Conservation (phyloP, 2,888 invertebrate genomes). For the Sphaeridia pumilis region DNA sequence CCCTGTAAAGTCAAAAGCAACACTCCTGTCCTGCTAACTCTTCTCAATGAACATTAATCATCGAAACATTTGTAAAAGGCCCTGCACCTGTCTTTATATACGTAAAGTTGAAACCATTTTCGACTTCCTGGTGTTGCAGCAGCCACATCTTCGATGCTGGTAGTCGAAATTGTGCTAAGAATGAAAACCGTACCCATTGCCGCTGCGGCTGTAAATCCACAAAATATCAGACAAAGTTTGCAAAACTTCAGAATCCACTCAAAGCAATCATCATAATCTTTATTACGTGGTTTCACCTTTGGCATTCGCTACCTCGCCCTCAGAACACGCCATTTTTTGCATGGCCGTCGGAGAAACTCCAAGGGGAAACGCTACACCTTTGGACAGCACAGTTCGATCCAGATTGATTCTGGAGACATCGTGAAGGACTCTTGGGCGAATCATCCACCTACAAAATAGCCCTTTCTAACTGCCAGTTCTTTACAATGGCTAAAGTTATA, state of each 20-base stretch:
- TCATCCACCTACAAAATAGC: slow-evolving; percentile 64
- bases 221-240: too few relatives aligned
- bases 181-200: slow-evolving; percentile 62
- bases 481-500: too few relatives aligned
- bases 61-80: too few relatives aligned
- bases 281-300: too few relatives aligned
- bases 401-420: slow-evolving; percentile 57
- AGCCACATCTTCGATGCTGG: slow-evolving; percentile 77
- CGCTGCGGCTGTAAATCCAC: slow-evolving; percentile 64
- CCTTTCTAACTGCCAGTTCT: too few relatives aligned
- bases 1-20: slow-evolving; percentile 41
- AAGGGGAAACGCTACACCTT: slow-evolving; percentile 53
- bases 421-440: slow-evolving; percentile 63
- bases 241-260: too few relatives aligned
- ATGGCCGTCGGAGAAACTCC: slow-evolving; percentile 87
- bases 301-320: slow-evolving; percentile 74
- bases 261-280: too few relatives aligned
- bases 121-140: slow-evolving; percentile 57
- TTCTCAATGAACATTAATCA: too few relatives aligned
- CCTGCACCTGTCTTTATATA: slow-evolving; percentile 74
- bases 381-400: slow-evolving; percentile 52
- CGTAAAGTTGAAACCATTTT: slow-evolving; percentile 87
- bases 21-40: too few relatives aligned
- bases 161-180: slow-evolving; percentile 73
- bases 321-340: slow-evolving; percentile 81